Percentiles rank a stretch among this genome's conserved stretches.
These are phyloP conservation scores for Drosophila peninsularis DNA, from an alignment of 2,888 invertebrate species.

Conservation along the genomic window DNA sequence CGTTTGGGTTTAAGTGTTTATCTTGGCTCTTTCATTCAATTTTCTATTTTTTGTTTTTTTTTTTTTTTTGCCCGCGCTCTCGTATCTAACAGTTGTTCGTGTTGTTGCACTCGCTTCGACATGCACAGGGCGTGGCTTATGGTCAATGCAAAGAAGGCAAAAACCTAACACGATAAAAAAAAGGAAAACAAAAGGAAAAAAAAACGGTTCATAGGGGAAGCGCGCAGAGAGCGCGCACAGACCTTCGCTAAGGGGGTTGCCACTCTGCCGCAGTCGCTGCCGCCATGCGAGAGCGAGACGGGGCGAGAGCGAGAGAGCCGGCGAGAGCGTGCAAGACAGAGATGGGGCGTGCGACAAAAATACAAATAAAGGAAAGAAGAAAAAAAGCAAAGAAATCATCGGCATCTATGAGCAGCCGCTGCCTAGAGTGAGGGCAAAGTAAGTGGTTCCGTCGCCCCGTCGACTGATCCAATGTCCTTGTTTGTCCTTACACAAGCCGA, in stretches of 20 bases:
- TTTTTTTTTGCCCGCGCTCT: conserved; percentile 30
- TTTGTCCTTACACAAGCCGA: conserved; percentile 63
- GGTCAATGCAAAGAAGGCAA: conserved; percentile 70
- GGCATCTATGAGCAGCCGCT: conserved; percentile 29
- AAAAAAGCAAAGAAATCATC: conserved; percentile 6
- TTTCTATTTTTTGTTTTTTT: conserved; percentile 49
- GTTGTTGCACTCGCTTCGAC: conserved; percentile 71
- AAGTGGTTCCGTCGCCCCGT: conserved; percentile 62
- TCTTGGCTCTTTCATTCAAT: conserved; percentile 76
- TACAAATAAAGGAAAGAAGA: background rate
- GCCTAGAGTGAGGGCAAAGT: conserved; percentile 28
- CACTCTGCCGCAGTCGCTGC: conserved; percentile 22
- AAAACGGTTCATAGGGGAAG: conserved; percentile 63
- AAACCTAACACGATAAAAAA: conserved; percentile 30
- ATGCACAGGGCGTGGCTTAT: conserved; percentile 84
- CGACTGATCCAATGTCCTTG: conserved; percentile 63
- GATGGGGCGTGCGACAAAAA: conserved; percentile 7
- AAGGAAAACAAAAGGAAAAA: conserved; percentile 23
- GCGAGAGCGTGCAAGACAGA: conserved; percentile 4
- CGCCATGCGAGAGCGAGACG: conserved; percentile 41
- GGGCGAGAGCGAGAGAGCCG: conserved; percentile 14
- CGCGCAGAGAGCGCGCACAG: conserved; percentile 33
- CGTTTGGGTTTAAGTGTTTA: conserved; percentile 76
- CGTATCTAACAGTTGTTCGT: conserved; percentile 74
- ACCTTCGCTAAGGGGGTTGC: conserved; percentile 66